Conservation (phyloP, 2,888 invertebrate species). For the Anorthoa munda region DNA sequence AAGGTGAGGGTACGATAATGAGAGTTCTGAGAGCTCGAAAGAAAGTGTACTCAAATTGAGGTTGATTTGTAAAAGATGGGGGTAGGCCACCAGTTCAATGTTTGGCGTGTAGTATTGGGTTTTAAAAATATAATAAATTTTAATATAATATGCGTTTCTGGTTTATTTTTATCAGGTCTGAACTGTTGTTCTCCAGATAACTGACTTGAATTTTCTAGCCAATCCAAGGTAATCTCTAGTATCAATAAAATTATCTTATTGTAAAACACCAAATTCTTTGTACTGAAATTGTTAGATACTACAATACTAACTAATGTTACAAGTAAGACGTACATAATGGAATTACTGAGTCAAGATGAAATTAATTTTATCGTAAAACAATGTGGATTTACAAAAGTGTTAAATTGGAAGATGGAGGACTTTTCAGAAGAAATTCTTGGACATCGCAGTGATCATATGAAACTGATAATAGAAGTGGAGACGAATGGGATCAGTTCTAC, state of each 20-base stretch:
- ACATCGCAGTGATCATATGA: conserved; percentile 84
- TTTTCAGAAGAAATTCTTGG: conserved; percentile 80
- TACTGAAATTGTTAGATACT: conserved; percentile 2
- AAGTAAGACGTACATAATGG: conserved; percentile 69
- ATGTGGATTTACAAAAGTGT: conserved; percentile 68
- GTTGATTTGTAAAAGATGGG: no score
- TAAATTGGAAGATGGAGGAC: conserved; percentile 75
- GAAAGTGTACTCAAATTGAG: no score
- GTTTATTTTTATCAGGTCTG: not conserved
- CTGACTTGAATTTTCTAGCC: not conserved
- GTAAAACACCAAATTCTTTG: no score
- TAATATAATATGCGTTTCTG: not conserved
- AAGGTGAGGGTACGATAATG: no score
- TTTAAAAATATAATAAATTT: conserved; percentile 39
- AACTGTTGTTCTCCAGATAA: no score
- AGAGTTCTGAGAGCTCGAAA: no score
- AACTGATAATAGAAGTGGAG: conserved; percentile 74
- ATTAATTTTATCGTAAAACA: conserved; percentile 73
- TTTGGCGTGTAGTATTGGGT: conserved; percentile 73
- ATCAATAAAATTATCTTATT: no score
- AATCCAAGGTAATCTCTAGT: no score
- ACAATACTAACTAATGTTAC: conserved; percentile 15
- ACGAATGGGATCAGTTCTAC: conserved; percentile 61
- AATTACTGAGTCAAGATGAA: conserved; percentile 75
- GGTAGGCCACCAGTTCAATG: no score